Percentiles rank a stretch among this genome's conserved stretches.
These are phyloP conservation scores for Ranitomeya imitator DNA, from an alignment of 2,113 vertebrate genomes.

Conservation along the genomic window DNA sequence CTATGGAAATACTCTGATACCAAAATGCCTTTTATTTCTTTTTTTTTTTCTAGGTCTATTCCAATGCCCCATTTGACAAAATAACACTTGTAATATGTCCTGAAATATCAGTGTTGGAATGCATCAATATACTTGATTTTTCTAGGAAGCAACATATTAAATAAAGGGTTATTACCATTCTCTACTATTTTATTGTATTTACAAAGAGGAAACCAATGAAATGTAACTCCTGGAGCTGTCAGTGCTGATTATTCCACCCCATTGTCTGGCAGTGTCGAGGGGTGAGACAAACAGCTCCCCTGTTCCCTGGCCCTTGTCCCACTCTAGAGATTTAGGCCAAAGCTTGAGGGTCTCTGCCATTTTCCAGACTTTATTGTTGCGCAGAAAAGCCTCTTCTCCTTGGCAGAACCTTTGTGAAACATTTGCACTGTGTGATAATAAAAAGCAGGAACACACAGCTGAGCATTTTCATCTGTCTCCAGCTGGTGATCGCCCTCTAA, in stretches of 20 bases:
- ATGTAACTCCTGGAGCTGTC: neutral
- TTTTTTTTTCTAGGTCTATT: too few relatives aligned
- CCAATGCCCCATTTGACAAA: too few relatives aligned
- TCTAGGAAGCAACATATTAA: neutral
- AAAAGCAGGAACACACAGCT: slow-evolving; percentile 65
- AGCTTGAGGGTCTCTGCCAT: neutral
- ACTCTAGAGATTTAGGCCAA: slow-evolving; percentile 32
- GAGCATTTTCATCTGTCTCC: slow-evolving; percentile 70
- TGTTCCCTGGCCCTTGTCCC: neutral
- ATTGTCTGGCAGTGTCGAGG: neutral
- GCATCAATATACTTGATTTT: neutral
- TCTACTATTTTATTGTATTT: neutral
- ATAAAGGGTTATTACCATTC: neutral
- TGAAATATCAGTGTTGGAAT: too few relatives aligned
- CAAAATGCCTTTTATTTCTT: too few relatives aligned
- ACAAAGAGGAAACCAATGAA: neutral
- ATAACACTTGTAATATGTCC: too few relatives aligned
- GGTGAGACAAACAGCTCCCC: neutral
- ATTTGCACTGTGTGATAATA: slow-evolving; percentile 51
- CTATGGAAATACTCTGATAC: too few relatives aligned
- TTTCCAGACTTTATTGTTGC: slow-evolving; percentile 41
- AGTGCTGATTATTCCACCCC: neutral
- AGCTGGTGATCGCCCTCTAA: slow-evolving; percentile 65
- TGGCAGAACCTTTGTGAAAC: slow-evolving; percentile 53
- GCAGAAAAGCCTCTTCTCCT: slow-evolving; percentile 56